These are phyloP conservation scores for Vandiemenella viatica DNA, from an alignment of 2,888 invertebrate species.

Conservation along the genomic window DNA sequence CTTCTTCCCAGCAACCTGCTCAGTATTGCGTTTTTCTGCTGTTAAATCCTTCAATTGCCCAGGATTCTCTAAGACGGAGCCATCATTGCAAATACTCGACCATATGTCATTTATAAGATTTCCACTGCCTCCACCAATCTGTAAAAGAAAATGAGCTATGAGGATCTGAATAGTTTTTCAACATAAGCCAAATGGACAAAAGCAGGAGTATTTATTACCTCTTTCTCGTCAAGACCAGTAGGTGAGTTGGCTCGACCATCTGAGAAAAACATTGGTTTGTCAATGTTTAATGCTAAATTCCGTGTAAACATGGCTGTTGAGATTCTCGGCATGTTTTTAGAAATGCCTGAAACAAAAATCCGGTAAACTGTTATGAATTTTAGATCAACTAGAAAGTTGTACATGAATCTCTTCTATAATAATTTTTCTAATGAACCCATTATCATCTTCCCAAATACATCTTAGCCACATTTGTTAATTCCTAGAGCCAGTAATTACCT, in stretches of 20 bases:
- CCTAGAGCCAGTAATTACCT: no score
- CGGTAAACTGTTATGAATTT: not conserved
- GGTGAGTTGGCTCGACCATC: not conserved
- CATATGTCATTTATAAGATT: slow-evolving; percentile 9
- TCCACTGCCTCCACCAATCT: slow-evolving; percentile 6
- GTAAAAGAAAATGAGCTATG: not conserved
- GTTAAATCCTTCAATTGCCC: not conserved
- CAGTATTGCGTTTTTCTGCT: not conserved
- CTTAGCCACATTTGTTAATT: no score
- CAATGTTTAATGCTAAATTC: not conserved
- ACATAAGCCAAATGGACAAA: not conserved
- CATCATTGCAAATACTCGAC: slow-evolving; percentile 1
- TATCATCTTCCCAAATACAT: no score
- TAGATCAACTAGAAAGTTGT: not conserved
- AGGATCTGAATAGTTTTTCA: not conserved
- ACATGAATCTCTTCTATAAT: no score
- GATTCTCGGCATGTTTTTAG: not conserved
- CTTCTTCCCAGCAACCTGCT: slow-evolving; percentile 2
- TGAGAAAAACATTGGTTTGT: slow-evolving; percentile 4
- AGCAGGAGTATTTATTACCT: no score
- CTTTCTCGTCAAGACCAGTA: not conserved
- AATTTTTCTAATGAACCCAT: no score
- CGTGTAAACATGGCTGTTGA: not conserved
- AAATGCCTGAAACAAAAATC: not conserved
- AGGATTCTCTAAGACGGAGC: not conserved